These are phyloP conservation scores for Pinctada fucata DNA, from an alignment of 2,888 invertebrate species.

Conservation along the genomic window DNA sequence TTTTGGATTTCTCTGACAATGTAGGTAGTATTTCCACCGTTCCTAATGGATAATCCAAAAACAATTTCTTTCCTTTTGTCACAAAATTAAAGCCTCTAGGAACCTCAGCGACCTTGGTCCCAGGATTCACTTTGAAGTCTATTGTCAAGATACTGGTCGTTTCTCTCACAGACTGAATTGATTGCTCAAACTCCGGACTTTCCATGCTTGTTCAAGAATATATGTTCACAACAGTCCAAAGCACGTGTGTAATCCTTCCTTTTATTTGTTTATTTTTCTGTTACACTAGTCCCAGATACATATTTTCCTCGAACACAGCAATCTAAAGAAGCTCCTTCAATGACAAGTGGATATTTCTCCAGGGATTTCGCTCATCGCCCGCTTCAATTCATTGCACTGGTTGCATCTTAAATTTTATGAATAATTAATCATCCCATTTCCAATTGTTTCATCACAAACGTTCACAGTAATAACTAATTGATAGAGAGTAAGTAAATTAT, in stretches of 20 bases:
- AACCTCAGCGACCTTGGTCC: background rate
- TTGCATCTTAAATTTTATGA: background rate
- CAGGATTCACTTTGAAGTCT: background rate
- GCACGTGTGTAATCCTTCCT: too few relatives aligned
- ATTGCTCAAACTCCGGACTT: too few relatives aligned
- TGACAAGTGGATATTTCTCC: too few relatives aligned
- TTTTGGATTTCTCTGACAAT: background rate
- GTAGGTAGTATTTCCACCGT: slow-evolving; percentile 6
- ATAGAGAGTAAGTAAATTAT: background rate
- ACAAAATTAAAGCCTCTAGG: background rate
- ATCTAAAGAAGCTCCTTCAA: too few relatives aligned
- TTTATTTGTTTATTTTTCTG: too few relatives aligned
- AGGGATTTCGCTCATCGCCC: too few relatives aligned
- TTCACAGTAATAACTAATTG: background rate
- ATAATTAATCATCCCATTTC: background rate
- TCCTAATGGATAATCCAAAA: background rate
- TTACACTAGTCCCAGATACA: too few relatives aligned
- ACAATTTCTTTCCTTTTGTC: background rate
- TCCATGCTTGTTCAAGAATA: too few relatives aligned
- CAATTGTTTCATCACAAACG: background rate
- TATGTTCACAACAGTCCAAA: too few relatives aligned
- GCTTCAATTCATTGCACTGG: background rate
- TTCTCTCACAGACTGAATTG: background rate
- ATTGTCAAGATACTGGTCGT: background rate
- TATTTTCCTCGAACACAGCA: too few relatives aligned